These are phyloP conservation scores for Nephrotoma flavescens DNA, from an alignment of 2,888 invertebrate genomes.

Conservation along the genomic window DNA sequence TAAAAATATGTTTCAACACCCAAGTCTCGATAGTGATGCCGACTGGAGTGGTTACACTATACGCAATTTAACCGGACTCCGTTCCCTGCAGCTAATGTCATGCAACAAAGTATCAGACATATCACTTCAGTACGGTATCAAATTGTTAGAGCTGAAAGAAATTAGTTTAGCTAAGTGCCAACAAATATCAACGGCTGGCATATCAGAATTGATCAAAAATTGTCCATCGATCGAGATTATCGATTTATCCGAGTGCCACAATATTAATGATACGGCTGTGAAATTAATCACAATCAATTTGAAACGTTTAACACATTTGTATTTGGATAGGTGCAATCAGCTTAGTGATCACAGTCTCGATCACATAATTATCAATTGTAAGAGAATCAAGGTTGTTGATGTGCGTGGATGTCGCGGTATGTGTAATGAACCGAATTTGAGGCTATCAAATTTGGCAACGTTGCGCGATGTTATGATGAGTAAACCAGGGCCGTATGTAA, in stretches of 20 bases:
- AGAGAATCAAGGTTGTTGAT: conserved; percentile 21
- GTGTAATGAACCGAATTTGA: conserved; percentile 27
- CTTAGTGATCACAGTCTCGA: conserved; percentile 38
- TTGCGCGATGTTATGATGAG: conserved; percentile 10
- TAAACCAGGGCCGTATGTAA: conserved; percentile 3
- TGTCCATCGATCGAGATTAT: conserved; percentile 56
- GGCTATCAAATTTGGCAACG: conserved; percentile 21
- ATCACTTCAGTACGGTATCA: conserved; percentile 50
- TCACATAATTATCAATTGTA: conserved; percentile 35
- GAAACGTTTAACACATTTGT: conserved; percentile 22
- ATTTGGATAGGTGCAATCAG: conserved; percentile 36
- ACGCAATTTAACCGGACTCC: conserved; percentile 38
- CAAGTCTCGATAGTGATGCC: conserved; percentile 16
- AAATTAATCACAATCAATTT: conserved; percentile 33
- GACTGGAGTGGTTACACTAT: conserved; percentile 33
- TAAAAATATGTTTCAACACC: conserved; percentile 41
- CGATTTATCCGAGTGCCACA: conserved; percentile 49
- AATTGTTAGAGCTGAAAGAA: conserved; percentile 44
- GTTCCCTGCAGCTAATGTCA: conserved; percentile 45
- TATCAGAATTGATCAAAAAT: conserved; percentile 44
- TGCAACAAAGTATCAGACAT: conserved; percentile 59
- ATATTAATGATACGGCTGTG: conserved; percentile 49
- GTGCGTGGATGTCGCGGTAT: conserved; percentile 26
- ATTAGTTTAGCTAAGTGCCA: conserved; percentile 53
- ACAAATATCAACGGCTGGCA: conserved; percentile 49